Conservation (phyloP, 2,113 vertebrate genomes). For the Chlorodrepanis virens region DNA sequence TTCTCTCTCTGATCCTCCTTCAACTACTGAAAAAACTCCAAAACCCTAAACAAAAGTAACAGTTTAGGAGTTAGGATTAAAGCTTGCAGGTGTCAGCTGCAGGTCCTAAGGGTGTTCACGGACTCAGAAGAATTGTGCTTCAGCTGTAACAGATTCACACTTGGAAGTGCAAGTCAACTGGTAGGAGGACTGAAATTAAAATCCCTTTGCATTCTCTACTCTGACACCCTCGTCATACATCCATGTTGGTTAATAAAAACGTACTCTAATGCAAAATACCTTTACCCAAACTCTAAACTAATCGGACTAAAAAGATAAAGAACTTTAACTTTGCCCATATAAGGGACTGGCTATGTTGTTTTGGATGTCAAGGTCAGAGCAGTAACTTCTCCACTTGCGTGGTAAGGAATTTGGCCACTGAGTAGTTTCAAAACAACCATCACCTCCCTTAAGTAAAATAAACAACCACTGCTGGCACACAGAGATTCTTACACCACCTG, state of each 20-base stretch:
- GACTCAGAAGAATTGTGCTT: not conserved
- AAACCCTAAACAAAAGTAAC: not conserved
- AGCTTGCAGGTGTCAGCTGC: not conserved
- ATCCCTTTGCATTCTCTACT: not conserved
- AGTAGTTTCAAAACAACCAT: not conserved
- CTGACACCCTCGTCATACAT: not conserved
- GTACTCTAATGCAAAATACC: not conserved
- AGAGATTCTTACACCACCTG: not conserved
- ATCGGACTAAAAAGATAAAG: not conserved
- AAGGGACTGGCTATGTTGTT: not conserved
- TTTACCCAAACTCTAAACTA: not conserved
- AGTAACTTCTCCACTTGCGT: not conserved
- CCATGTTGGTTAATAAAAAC: not conserved
- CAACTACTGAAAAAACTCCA: not conserved
- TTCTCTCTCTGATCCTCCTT: not conserved
- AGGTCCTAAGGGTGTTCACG: not conserved
- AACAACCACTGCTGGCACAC: not conserved
- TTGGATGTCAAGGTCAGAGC: not conserved
- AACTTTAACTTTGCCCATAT: not conserved
- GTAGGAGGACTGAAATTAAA: not conserved
- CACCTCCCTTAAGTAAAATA: not conserved
- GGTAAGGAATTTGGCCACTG: not conserved
- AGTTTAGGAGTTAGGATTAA: not conserved
- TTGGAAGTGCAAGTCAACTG: not conserved
- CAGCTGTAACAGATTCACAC: not conserved